These are phyloP conservation scores for Melanocharis versteri DNA, from an alignment of 2,113 vertebrate species.

Conservation along the genomic window DNA sequence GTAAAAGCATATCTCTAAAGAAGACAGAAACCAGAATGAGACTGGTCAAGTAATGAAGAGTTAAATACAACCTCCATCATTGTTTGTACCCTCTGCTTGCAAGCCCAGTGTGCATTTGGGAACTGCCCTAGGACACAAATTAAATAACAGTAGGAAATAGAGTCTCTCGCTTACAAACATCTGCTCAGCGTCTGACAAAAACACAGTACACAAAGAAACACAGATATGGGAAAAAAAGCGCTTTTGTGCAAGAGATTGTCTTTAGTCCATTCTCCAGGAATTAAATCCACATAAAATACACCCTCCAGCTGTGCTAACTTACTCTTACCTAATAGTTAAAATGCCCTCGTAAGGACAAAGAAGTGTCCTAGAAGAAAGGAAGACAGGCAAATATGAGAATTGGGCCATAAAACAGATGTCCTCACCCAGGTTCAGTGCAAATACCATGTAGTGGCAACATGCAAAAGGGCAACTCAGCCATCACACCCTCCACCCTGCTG, in stretches of 20 bases:
- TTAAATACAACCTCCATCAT: neutral
- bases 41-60: neutral
- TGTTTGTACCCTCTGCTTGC: neutral
- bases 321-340: neutral
- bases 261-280: neutral
- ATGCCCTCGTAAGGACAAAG: neutral
- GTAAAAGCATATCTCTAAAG: neutral
- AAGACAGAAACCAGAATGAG: neutral
- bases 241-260: neutral
- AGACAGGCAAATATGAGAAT: neutral
- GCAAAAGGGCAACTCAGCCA: neutral
- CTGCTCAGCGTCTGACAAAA: conserved; percentile 2
- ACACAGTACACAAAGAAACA: neutral
- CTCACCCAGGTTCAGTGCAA: neutral
- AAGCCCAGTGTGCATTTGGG: neutral
- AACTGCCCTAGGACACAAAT: conserved; percentile 24
- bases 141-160: conserved; percentile 5
- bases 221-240: neutral
- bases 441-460: rapidly evolving
- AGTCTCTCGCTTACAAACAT: neutral
- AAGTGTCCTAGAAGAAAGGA: neutral
- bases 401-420: neutral
- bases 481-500: neutral
- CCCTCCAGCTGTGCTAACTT: neutral
- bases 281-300: neutral